Percentiles rank a stretch among this genome's conserved stretches.
Conservation (phyloP, 2,888 invertebrate species). For the Terebella lapidaria region DNA sequence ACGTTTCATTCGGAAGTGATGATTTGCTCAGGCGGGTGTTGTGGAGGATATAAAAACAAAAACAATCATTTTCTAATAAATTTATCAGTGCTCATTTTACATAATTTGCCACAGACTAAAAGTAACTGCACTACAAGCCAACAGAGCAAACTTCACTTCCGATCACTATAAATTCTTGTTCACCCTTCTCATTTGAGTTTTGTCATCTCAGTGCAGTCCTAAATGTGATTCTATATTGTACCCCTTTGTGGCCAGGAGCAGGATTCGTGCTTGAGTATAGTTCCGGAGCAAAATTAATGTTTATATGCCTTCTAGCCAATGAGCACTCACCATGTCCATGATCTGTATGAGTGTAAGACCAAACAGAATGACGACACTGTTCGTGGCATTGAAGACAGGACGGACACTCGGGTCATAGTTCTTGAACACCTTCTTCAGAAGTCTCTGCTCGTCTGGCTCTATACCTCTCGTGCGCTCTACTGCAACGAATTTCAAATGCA, state of each 20-base stretch:
- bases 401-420: conserved; percentile 57
- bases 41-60: too few species aligned
- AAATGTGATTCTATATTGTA: too few species aligned
- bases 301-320: neutral
- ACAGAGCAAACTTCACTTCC: neutral
- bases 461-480: too few species aligned
- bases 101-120: too few species aligned
- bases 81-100: too few species aligned
- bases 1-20: too few species aligned
- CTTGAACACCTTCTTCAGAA: conserved; percentile 54
- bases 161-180: too few species aligned
- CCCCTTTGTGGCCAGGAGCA: neutral
- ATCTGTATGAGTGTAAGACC: conserved; percentile 59
- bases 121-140: neutral
- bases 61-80: too few species aligned
- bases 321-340: conserved; percentile 57
- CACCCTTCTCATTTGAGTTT: too few species aligned
- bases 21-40: too few species aligned
- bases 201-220: too few species aligned
- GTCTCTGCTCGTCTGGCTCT: conserved; percentile 54
- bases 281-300: neutral
- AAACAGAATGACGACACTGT: conserved; percentile 55
- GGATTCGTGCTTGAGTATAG: neutral
- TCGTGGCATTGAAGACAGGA: conserved; percentile 56
- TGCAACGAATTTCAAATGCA: too few species aligned